Conservation (phyloP, 2,888 invertebrate genomes). For the Leptura quadrifasciata region DNA sequence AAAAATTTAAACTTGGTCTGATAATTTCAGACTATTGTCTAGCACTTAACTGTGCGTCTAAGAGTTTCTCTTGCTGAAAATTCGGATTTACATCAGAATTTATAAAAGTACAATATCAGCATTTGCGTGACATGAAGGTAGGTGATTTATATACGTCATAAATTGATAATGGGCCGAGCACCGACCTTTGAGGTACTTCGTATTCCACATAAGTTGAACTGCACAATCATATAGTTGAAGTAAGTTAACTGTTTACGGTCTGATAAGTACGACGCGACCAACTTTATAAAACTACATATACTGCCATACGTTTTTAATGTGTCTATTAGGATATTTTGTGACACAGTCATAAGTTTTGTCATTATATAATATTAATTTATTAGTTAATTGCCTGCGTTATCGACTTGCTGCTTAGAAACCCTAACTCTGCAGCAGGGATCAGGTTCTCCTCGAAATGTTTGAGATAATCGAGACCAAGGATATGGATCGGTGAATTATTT, state of each 20-base stretch:
- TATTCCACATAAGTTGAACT: background rate
- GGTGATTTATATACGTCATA: background rate
- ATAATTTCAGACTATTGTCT: background rate
- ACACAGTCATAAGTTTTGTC: constrained; percentile 23
- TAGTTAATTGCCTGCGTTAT: background rate
- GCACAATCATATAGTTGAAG: background rate
- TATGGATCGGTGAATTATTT: background rate
- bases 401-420: background rate
- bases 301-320: constrained; percentile 3
- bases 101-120: background rate
- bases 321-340: constrained; percentile 4
- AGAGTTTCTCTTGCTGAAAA: too few relatives aligned
- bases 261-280: background rate
- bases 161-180: background rate
- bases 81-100: background rate
- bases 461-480: background rate
- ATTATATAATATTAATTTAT: background rate
- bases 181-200: background rate
- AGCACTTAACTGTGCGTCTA: too few relatives aligned
- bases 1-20: background rate
- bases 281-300: background rate
- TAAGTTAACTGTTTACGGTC: background rate
- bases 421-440: background rate
- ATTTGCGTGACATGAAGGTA: background rate
- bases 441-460: background rate